A percentile compares a stretch with the other conserved stretches of the same genome.
Conservation (phyloP, 2,113 vertebrate species). For the Arothron firmamentum region DNA sequence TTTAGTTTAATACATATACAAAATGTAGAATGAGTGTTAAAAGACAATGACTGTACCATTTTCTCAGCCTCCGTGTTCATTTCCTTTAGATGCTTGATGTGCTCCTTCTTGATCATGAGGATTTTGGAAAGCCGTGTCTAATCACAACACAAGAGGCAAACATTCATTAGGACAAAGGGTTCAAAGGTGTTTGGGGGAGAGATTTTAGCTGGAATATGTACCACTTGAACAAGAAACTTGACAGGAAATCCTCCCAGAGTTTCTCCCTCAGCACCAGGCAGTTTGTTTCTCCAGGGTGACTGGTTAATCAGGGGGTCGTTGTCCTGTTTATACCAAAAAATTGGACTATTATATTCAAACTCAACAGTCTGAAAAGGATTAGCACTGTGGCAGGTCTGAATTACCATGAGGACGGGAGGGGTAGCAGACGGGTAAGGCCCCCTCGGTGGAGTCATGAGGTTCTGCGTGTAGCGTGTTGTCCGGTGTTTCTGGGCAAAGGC, state of each 20-base stretch:
- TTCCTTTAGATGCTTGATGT: constrained; percentile 95
- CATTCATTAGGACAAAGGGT: neutral
- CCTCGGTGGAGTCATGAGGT: constrained; percentile 88
- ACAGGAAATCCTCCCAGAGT: constrained; percentile 97
- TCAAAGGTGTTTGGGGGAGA: neutral
- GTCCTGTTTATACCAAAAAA: constrained; percentile 72
- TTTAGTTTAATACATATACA: neutral
- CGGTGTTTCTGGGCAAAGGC: constrained; percentile 97
- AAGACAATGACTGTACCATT: constrained; percentile 73
- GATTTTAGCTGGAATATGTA: constrained; percentile 68
- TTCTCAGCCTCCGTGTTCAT: constrained; percentile 99
- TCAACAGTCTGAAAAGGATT: neutral
- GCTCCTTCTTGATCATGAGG: constrained; percentile 98
- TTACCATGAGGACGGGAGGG: constrained; percentile 86
- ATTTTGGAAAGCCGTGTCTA: constrained; percentile 97
- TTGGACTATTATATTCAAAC: neutral
- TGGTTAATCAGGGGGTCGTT: constrained; percentile 90
- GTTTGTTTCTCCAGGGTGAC: constrained; percentile 90
- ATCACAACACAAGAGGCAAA: constrained; percentile 21
- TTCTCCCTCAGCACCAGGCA: constrained; percentile 86
- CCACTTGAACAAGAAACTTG: constrained; percentile 98
- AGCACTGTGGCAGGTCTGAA: neutral
- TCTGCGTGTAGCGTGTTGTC: constrained; percentile 81
- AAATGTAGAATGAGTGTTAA: neutral
- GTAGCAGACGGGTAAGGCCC: constrained; percentile 81